Evolutionary conservation across 2,113 vertebrate species (phyloP), one percentile per base, ranked within the genome.

Genomic region (Otus sunia): DNA sequence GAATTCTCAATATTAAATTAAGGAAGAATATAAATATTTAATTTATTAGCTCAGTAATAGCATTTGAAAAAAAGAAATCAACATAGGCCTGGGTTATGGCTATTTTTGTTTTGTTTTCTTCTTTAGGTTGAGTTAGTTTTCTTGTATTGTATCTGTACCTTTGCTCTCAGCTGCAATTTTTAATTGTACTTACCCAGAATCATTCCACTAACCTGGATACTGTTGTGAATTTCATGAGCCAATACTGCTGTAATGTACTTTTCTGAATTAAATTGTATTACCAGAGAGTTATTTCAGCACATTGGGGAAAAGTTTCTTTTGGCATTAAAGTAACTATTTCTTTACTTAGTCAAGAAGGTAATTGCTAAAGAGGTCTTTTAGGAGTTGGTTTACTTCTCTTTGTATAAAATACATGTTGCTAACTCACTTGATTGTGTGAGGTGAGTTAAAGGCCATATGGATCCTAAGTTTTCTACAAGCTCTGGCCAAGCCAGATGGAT

Each of bases 91-190:
- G 14, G 3, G 12, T 59, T 88, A 29, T 76, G 39, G 29, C 34
- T 56, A 20, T 17, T 72, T 84, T 68, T 58, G 12, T 18, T 85
- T 67, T 68, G 6, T 60, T 84, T 58, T 62, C 41, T 86, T 92
- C 37, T 29, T 93, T 53, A 53, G 17, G 8, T 17, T 71, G 36
- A 43, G 37, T 47, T 62, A 8, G 9, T 83, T 93, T 80, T 16
- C 11, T 71, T 67, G 13, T 67, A 23, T 88, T 0, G 0, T 47
- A 15, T 78, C 34, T 82, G 10, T 32, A 43, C 18, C 15, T 5
- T 78, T 58, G 11, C 18, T 78, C n/a, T 72, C 52, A 56, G 41
- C 30, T 92, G 77, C 21, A 68, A 5, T 52, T 88, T 94, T 92
- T 13, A 30, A 7, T 64, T 75, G 22, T 32, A 23, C 56, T 87